These are phyloP conservation scores for Oegoconia quadripuncta DNA, from an alignment of 2,888 invertebrate species.

Conservation along the genomic window DNA sequence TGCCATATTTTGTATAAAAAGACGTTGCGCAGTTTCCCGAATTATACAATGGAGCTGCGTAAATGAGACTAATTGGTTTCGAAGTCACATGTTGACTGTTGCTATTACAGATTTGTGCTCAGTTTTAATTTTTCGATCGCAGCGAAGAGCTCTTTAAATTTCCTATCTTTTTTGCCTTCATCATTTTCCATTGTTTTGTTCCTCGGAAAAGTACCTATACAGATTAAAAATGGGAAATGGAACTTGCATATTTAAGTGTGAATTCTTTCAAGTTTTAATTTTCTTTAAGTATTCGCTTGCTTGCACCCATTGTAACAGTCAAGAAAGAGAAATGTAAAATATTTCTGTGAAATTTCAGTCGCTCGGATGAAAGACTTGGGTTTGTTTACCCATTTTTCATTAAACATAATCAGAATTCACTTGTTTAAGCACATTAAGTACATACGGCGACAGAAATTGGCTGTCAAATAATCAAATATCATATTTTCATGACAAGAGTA, in stretches of 20 bases:
- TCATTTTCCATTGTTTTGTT: background rate
- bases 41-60: constrained; percentile 3
- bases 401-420: no score
- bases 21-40: no score
- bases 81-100: constrained; percentile 6
- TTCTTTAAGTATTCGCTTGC: background rate
- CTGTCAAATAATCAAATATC: no score
- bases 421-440: no score
- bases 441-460: no score
- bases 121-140: constrained; percentile 13
- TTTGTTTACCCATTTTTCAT: no score
- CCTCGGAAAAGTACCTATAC: background rate
- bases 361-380: no score
- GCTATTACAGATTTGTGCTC: constrained; percentile 5
- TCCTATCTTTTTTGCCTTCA: no score
- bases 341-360: no score
- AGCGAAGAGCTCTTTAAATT: no score
- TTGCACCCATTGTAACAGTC: background rate
- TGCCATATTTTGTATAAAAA: no score
- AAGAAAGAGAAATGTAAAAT: background rate
- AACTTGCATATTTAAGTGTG: constrained; percentile 1
- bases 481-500: no score
- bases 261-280: background rate
- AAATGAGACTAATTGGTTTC: constrained; percentile 13
- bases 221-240: constrained; percentile 1